Percentiles rank a stretch among this genome's conserved stretches.
Conservation (phyloP, 1,140 invertebrate genomes). For the Hylaeus anthracinus region DNA sequence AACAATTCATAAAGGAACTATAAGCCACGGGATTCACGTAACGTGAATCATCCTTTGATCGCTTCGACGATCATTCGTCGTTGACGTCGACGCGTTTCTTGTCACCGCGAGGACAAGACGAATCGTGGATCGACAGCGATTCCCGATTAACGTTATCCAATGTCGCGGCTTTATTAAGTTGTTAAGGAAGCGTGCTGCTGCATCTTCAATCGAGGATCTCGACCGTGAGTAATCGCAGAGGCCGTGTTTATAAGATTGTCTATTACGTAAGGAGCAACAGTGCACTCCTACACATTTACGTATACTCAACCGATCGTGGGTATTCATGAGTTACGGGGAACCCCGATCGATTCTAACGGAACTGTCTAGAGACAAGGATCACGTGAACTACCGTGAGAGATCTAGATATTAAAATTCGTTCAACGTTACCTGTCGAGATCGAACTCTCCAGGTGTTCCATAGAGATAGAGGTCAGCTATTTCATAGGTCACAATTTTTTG, state of each 20-base stretch:
- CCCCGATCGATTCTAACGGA: not conserved
- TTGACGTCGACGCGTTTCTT: not conserved
- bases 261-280: conserved; percentile 9
- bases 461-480: not conserved
- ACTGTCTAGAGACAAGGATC: not conserved
- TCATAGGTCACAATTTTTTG: not conserved
- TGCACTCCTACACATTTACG: not conserved
- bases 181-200: not conserved
- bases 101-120: not conserved
- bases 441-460: not conserved
- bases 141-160: not conserved
- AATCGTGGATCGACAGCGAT: not conserved
- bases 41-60: not conserved
- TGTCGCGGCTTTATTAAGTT: conserved; percentile 8
- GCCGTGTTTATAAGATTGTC: not conserved
- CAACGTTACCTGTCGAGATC: not conserved
- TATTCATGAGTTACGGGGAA: conserved; percentile 5
- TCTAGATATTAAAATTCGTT: not conserved
- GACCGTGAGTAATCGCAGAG: not conserved
- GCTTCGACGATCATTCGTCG: not conserved
- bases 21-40: too few species aligned
- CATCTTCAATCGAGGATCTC: not conserved
- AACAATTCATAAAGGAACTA: too few species aligned
- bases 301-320: not conserved
- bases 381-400: not conserved